phyloP scores from a whole-genome alignment of 2,888 invertebrate genomes.

The Melinopterus prodromus region DNA sequence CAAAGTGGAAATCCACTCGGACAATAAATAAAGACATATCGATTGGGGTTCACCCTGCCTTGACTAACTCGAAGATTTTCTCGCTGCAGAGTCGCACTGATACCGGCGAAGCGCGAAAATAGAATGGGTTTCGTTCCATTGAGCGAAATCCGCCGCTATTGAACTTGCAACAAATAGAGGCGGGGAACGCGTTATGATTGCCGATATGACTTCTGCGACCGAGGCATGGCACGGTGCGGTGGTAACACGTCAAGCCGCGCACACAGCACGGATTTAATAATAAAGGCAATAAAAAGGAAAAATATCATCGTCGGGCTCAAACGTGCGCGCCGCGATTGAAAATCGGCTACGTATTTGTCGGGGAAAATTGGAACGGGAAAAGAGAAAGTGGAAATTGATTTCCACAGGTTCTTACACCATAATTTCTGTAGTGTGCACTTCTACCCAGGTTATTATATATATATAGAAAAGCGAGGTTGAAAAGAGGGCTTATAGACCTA shows the following conservation, averaged over 20 bases:
- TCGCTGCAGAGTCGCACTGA: not conserved
- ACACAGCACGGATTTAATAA: constrained; percentile 8
- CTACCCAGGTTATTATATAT: too few species aligned
- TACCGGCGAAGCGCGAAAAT: constrained; percentile 23
- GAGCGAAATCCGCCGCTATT: constrained; percentile 22
- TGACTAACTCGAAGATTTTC: constrained; percentile 4
- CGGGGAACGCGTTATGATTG: constrained; percentile 14
- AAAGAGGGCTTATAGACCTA: too few species aligned
- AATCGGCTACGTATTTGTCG: not conserved
- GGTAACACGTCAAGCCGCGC: not conserved
- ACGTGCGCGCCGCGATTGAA: not conserved
- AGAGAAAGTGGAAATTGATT: not conserved
- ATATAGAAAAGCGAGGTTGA: too few species aligned
- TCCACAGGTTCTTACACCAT: not conserved
- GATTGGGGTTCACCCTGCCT: constrained; percentile 4
- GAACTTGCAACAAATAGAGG: constrained; percentile 19
- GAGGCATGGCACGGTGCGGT: constrained; percentile 6
- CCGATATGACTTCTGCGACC: constrained; percentile 17
- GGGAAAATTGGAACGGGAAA: not conserved
- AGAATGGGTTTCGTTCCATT: constrained; percentile 25
- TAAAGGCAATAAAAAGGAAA: constrained; percentile 17
- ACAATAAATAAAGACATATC: constrained; percentile 4
- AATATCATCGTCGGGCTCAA: not conserved
- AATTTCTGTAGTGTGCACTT: too few species aligned
- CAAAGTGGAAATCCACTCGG: not conserved